Evolutionary conservation across 2,113 vertebrate genomes (phyloP), one percentile per base, ranked within the genome.

Genomic region (Hucho hucho): DNA sequence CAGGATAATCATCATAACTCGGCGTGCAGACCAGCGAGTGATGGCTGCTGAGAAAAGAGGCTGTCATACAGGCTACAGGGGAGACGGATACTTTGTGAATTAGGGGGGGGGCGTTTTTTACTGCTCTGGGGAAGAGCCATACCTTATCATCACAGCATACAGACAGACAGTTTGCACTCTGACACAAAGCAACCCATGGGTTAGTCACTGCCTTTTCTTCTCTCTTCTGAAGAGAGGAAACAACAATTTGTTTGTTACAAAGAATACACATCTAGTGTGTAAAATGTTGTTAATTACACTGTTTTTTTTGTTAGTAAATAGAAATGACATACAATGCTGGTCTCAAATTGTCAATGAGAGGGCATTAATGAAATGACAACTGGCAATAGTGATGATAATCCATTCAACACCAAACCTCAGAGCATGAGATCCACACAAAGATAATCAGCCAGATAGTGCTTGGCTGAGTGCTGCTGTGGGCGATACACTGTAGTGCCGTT

Each of bases 1-100:
- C 82, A 79, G 77, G 69, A 83, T 87, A 79, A 89, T 90, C 84
- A 90, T 89, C 87, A 91, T 91, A 86, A 90, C 87, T 92, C 86
- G 87, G 70, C 64, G 61, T 70, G 76, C 73, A 53, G 77, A 81
- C 81, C 79, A 77, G 74, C 79, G 81, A 92, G 86, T 86, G 84
- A 86, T 87, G 82, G 78, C 22, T 3, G 47, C 81, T 68, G 79
- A 89, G 89, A 90, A 80, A 75, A 83, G 76, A 78, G 75, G 81
- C 79, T 69, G 66, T 79, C 82, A 79, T 82, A 76, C 72, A 77
- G 29, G 24, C 25, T 56, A 12, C 22, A 11, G 47, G 24, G 18
- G 22, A 29, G 24, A 13, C 20, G 74, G 78, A 73, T 74, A 66
- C 86, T 88, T 87, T 83, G 69, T 75, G 87, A 87, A 89, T 89